Base-by-base conservation (phyloP, 2,797 vertebrate species). In the Anomalospiza imberbis region DNA sequence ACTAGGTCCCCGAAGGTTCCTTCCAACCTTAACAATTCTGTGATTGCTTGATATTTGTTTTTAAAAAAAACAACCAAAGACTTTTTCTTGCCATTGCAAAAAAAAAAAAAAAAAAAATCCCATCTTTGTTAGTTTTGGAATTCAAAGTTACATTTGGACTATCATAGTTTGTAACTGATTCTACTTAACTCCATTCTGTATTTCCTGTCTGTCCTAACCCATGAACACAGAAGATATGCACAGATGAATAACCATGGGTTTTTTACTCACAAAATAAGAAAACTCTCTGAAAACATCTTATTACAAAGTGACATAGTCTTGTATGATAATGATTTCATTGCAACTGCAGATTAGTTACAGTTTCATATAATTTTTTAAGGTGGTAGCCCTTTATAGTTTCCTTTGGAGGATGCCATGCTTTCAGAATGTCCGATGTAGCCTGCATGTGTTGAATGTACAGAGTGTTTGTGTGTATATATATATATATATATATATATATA, bases 391-490 rank as follows among this genome's bases (percentile, higher is more conserved):
- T 54, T n/a, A 42, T 13, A n/a, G 15, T 53, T 91, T 83, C 20
- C 47, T 80, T 36, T 74, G 51, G 38, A 34, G 40, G 29, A 74
- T 77, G 16, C 22, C 5, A 9, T 68, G 6, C 67, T 85, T 91
- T 88, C 48, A 71, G 54, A 83, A 63, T 67, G 47, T 95, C 60
- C 75, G 89, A 10, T 76, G 10, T 48, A 88, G 70, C 26, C 73
- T 88, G 54, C 50, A 57, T 61, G 70, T 96, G 44, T 85, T 92
- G 67, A 85, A 86, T 85, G n/a, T 75, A 42, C n/a, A n/a, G n/a
- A n/a, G n/a, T n/a, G n/a, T n/a, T n/a, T n/a, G n/a, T n/a, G n/a
- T n/a, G n/a, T n/a, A n/a, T n/a, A n/a, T n/a, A 0, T 24, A 1
- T 36, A 22, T 89, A 77, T 79, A 6, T 32, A 32, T 20, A 17